Evolutionary conservation across 2,113 vertebrate species (phyloP).

Genomic region (Protobothrops flavoviridis): DNA sequence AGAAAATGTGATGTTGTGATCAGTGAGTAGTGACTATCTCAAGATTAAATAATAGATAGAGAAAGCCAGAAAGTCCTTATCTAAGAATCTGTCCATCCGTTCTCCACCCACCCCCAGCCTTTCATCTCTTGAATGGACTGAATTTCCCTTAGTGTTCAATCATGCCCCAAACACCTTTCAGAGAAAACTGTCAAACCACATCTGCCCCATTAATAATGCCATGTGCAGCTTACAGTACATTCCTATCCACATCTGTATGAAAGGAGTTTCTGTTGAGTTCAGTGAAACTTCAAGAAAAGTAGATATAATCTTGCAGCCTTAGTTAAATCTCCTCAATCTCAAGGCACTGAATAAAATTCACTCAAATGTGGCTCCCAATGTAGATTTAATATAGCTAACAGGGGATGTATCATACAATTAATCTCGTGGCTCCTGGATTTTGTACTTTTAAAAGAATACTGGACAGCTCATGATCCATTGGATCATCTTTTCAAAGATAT

Average conservation of each 20-base stretch:
- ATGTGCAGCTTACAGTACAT: not conserved
- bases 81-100: not conserved
- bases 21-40: constrained; percentile 23
- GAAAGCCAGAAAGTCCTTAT: not conserved
- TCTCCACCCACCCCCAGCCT: not conserved
- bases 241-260: not conserved
- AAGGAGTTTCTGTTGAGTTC: not conserved
- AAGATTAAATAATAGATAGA: constrained; percentile 28
- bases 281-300: not conserved
- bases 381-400: not conserved
- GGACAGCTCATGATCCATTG: too few species aligned
- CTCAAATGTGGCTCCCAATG: not conserved
- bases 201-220: not conserved
- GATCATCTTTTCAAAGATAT: too few species aligned
- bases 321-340: not conserved
- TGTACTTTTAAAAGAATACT: not conserved
- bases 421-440: not conserved
- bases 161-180: not conserved
- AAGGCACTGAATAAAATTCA: not conserved
- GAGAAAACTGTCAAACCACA: not conserved
- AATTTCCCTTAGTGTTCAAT: not conserved
- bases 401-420: not conserved
- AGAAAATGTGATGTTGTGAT: constrained; percentile 27
- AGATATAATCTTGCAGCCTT: not conserved
- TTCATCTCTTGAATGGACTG: not conserved